Evolutionary conservation across 1,140 invertebrate species (phyloP).

Genomic region (Procambarus virginalis): DNA sequence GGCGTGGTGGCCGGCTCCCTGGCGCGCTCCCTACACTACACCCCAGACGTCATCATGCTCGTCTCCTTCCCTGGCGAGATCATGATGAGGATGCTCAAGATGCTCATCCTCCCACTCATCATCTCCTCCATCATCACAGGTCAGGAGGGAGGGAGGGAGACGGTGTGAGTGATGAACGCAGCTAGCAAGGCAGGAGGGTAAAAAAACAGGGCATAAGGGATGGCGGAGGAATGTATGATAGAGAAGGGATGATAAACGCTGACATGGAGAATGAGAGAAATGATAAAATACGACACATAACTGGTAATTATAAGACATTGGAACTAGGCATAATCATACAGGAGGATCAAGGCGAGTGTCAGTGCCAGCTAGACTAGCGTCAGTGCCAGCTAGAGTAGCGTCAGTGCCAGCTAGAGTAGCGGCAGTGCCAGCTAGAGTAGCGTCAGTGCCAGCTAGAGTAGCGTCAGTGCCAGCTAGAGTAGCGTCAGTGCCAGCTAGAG

Average conservation of each 20-base stretch:
- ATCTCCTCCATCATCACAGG: constrained; percentile 75
- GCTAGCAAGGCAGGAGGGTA: background rate
- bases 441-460: too few species aligned
- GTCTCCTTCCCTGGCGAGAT: constrained; percentile 76
- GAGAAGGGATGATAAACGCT: background rate
- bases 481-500: too few species aligned
- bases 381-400: too few species aligned
- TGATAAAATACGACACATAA: too few species aligned
- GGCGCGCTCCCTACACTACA: constrained; percentile 70
- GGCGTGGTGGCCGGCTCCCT: constrained; percentile 74
- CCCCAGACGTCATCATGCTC: constrained; percentile 72
- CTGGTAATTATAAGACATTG: too few species aligned
- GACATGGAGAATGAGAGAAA: too few species aligned
- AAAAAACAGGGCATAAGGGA: background rate
- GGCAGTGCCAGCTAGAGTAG: too few species aligned
- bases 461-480: too few species aligned
- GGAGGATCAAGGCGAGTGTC: too few species aligned
- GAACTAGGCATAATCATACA: too few species aligned
- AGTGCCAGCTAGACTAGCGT: too few species aligned
- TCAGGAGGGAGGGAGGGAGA: constrained; percentile 47
- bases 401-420: too few species aligned
- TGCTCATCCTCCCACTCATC: constrained; percentile 76
- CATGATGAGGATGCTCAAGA: constrained; percentile 76
- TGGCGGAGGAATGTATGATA: background rate
- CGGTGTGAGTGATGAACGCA: background rate